phyloP scores from a whole-genome alignment of 1,140 invertebrate genomes.

The Drosophila burlai region DNA sequence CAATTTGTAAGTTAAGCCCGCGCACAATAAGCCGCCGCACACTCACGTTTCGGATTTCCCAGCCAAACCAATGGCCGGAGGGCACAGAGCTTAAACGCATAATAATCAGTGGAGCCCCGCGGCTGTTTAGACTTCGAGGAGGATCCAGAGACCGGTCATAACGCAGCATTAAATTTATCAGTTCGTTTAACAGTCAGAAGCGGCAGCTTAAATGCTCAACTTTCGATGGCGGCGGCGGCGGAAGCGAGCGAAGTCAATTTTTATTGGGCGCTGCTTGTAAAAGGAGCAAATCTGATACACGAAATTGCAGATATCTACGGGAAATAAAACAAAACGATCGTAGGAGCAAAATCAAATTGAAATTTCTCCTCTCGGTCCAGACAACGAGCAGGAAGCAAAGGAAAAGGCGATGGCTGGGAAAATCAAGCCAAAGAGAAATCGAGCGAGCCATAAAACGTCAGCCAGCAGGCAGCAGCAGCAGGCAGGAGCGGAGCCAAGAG shows the following conservation, averaged over 20 bases:
- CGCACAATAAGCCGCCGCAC: slow-evolving; percentile 10
- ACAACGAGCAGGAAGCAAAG: slow-evolving; percentile 34
- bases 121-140: slow-evolving; percentile 15
- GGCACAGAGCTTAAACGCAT: slow-evolving; percentile 5
- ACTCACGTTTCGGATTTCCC: slow-evolving; percentile 11
- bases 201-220: slow-evolving; percentile 48
- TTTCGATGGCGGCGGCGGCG: slow-evolving; percentile 24
- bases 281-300: slow-evolving; percentile 59
- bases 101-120: slow-evolving; percentile 7
- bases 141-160: slow-evolving; percentile 18
- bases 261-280: slow-evolving; percentile 51
- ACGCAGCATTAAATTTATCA: slow-evolving; percentile 58
- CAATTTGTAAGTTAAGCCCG: slow-evolving; percentile 40
- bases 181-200: slow-evolving; percentile 47
- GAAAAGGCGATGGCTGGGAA: slow-evolving; percentile 30
- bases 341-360: slow-evolving; percentile 55
- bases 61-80: slow-evolving; percentile 8
- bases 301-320: slow-evolving; percentile 57
- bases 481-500: slow-evolving; percentile 16
- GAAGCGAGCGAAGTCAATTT: slow-evolving; percentile 53
- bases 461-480: slow-evolving; percentile 17
- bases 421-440: slow-evolving; percentile 57
- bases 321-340: slow-evolving; percentile 66
- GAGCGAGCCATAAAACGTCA: slow-evolving; percentile 55
- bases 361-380: slow-evolving; percentile 38